Percentiles rank a stretch among this genome's conserved stretches.
phyloP scores from a whole-genome alignment of 2,113 vertebrate genomes.

The Anguilla rostrata region DNA sequence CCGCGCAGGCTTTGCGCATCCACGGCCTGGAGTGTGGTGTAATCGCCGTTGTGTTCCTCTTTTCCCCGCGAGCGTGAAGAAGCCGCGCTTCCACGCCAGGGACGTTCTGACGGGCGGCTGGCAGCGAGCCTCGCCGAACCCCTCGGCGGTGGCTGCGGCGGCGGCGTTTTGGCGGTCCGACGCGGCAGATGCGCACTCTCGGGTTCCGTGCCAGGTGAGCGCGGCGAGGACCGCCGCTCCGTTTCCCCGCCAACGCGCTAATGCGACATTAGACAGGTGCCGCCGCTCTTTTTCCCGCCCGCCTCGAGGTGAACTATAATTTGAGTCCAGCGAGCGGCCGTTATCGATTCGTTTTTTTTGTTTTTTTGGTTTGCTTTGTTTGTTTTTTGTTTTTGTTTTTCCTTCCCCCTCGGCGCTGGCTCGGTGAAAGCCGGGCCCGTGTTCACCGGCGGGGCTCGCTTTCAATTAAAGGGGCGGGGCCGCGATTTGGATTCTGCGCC shows the following conservation, averaged over 20 bases:
- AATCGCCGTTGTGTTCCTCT: background rate
- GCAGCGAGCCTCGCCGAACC: background rate
- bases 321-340: background rate
- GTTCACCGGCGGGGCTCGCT: background rate
- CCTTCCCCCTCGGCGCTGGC: no score
- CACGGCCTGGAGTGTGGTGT: background rate
- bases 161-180: background rate
- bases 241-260: background rate
- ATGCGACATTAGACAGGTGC: background rate
- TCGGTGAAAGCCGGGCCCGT: background rate
- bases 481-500: background rate
- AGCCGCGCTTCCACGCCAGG: background rate
- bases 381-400: background rate
- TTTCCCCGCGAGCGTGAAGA: background rate
- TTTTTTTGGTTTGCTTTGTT: background rate
- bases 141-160: background rate
- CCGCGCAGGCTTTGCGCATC: background rate
- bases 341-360: slow-evolving; percentile 8
- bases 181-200: background rate
- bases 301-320: slow-evolving; percentile 13
- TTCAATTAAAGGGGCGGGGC: background rate
- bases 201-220: background rate
- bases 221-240: background rate
- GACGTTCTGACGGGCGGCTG: background rate
- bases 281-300: background rate